Percentiles rank a stretch among this genome's conserved stretches.
Conservation (phyloP, 2,888 invertebrate species). For the Caenorhabditis sinica region DNA sequence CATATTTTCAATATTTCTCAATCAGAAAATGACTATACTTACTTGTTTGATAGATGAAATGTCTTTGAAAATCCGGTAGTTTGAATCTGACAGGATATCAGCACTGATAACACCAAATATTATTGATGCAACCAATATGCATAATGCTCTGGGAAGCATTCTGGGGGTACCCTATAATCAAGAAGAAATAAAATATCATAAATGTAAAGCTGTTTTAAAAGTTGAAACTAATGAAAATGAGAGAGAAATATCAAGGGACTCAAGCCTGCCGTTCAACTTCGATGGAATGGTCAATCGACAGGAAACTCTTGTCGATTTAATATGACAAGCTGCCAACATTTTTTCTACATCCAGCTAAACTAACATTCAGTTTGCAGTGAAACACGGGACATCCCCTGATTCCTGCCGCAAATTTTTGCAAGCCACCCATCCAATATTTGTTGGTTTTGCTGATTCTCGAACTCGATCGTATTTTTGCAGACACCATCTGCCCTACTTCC, state of each 20-base stretch:
- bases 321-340: slow-evolving; percentile 59
- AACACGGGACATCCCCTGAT: slow-evolving; percentile 41
- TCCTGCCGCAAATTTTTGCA: slow-evolving; percentile 48
- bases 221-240: background rate
- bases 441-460: slow-evolving; percentile 57
- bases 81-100: slow-evolving; percentile 28
- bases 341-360: slow-evolving; percentile 59
- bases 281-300: slow-evolving; percentile 50
- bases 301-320: slow-evolving; percentile 52
- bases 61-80: slow-evolving; percentile 47
- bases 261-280: background rate
- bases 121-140: slow-evolving; percentile 29
- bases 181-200: background rate
- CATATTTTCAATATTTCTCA: background rate
- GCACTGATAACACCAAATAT: slow-evolving; percentile 23
- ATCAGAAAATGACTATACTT: background rate
- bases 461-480: slow-evolving; percentile 55
- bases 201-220: background rate
- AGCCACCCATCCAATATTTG: slow-evolving; percentile 39
- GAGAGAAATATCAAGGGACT: background rate
- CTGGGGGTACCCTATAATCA: slow-evolving; percentile 51
- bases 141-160: slow-evolving; percentile 60
- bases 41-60: slow-evolving; percentile 57
- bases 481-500: slow-evolving; percentile 50
- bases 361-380: slow-evolving; percentile 50